phyloP scores from a whole-genome alignment of 2,888 invertebrate species.

The Eulithis prunata region DNA sequence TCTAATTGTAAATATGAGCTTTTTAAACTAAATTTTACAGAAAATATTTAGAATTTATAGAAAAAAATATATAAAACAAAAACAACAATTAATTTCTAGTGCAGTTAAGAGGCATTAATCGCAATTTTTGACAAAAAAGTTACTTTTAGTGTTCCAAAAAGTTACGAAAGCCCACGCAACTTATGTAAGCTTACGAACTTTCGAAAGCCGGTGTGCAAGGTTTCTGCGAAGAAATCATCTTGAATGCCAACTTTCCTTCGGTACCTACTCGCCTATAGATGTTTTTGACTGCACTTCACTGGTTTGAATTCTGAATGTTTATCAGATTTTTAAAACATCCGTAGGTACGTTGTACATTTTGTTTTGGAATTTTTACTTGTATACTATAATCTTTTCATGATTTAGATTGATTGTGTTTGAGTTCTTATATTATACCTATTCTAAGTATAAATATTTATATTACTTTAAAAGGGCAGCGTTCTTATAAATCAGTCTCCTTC shows the following conservation, averaged over 20 bases:
- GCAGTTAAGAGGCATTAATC: not conserved
- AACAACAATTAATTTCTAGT: not conserved
- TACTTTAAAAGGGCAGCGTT: constrained; percentile 42
- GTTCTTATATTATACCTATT: too few relatives aligned
- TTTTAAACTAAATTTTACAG: not conserved
- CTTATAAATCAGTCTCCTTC: constrained; percentile 64
- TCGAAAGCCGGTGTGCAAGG: constrained; percentile 47
- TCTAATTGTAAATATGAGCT: constrained; percentile 32
- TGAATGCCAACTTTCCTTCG: constrained; percentile 57
- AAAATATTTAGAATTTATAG: not conserved
- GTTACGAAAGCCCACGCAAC: constrained; percentile 28
- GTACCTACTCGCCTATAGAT: constrained; percentile 24
- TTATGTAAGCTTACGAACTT: constrained; percentile 47
- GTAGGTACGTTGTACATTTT: too few relatives aligned
- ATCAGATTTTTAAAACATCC: not conserved
- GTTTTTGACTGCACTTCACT: constrained; percentile 34
- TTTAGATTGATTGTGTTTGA: too few relatives aligned
- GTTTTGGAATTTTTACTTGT: not conserved
- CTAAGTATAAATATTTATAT: not conserved
- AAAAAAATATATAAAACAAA: not conserved
- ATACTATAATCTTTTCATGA: too few relatives aligned
- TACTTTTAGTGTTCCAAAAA: constrained; percentile 18
- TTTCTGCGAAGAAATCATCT: constrained; percentile 43
- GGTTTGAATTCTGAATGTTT: not conserved
- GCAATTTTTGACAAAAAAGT: not conserved